phyloP scores from a whole-genome alignment of 2,113 vertebrate genomes.

The Cisticola juncidis region DNA sequence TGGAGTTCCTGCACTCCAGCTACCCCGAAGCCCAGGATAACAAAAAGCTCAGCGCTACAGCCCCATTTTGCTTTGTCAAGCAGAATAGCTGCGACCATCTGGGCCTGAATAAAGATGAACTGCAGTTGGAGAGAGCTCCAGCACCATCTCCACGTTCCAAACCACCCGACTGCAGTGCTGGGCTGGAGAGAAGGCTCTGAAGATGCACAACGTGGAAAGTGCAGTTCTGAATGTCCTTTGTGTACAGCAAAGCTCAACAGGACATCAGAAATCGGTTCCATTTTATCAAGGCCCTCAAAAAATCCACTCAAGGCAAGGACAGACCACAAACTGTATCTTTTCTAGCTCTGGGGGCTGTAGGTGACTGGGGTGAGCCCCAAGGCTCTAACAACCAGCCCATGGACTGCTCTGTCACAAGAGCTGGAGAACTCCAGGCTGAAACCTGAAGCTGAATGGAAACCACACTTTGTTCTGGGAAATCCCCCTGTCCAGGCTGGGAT shows the following conservation, averaged over 20 bases:
- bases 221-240: neutral
- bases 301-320: neutral
- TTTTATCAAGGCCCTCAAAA: neutral
- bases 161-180: neutral
- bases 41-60: neutral
- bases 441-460: neutral
- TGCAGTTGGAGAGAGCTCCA: slow-evolving; percentile 36
- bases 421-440: neutral
- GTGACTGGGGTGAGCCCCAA: neutral
- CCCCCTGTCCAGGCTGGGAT: neutral
- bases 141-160: neutral
- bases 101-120: slow-evolving; percentile 61
- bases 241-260: neutral
- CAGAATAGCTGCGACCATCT: slow-evolving; percentile 57
- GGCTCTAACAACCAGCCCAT: neutral
- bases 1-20: neutral
- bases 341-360: neutral
- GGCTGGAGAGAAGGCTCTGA: neutral
- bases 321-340: neutral
- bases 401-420: neutral
- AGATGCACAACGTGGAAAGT: neutral
- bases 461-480: neutral
- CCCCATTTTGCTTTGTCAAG: slow-evolving; percentile 61
- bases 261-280: neutral
- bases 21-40: neutral